Base-by-base conservation (phyloP, 1,140 invertebrate species). In the Maniola jurtina region DNA sequence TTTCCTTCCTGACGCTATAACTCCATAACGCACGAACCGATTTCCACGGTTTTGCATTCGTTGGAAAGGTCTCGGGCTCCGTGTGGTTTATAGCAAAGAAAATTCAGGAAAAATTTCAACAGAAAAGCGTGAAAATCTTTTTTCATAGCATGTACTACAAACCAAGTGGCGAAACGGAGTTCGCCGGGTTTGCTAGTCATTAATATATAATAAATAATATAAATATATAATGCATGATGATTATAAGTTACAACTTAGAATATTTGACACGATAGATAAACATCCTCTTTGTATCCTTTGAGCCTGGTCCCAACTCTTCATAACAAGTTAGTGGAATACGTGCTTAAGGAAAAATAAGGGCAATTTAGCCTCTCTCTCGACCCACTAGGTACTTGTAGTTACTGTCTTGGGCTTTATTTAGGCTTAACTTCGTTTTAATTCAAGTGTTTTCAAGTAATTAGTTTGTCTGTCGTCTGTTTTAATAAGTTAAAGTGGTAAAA, bases 261-360 rank as follows among this genome's bases (percentile, higher is more conserved):
- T 63, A 50, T 68, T 68, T 68, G 66, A 63, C 61, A 55, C 52
- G 47, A 55, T 34, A 35, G 6, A 48, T 61, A 69, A 55, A 57
- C 55, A 66, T 52, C 16, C 14, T 45, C 47, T 58, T 64, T 55
- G 57, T 61, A 69, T 64, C 67, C 50, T 72, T 73, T 73, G 61
- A 71, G 66, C 61, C 25, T 64, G 57, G 71, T 67, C 48, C 64
- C 66, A 79, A 80, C 72, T 80, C 75, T 79, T 79, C 76, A 77
- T 75, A 80, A 82, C 80, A 82, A 79, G 76, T 75, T 76, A 68
- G 71, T 61, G 72, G 66, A 74, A 69, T 72, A 68, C 80, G 80
- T 82, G 80, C 75, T 79, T 68, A 42, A 52, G 61, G 71, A 72
- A 77, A 80, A 80, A 82, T 82, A 80, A 82, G 61, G 76, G 71